These are phyloP conservation scores for Serilophus lunatus DNA, from an alignment of 2,113 vertebrate species.

Conservation along the genomic window DNA sequence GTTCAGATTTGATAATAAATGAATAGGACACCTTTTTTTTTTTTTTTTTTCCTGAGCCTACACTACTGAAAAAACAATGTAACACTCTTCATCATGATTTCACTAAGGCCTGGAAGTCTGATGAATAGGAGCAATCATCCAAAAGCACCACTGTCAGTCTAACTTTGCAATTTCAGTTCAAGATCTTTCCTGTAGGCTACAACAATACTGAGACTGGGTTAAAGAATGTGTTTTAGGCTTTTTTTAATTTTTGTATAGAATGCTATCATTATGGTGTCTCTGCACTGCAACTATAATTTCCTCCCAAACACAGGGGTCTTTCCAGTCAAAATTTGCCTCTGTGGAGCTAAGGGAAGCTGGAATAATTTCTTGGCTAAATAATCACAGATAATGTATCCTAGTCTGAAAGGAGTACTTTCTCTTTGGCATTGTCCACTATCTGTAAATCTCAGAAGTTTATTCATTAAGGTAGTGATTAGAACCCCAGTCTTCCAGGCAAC, in stretches of 20 bases:
- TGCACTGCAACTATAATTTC: background rate
- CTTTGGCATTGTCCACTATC: background rate
- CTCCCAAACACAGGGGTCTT: background rate
- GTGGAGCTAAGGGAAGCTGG: background rate
- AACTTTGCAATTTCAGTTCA: conserved; percentile 1
- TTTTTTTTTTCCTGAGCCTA: background rate
- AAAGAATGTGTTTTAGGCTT: conserved; percentile 7
- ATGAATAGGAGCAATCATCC: conserved; percentile 56
- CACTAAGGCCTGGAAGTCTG: conserved; percentile 3
- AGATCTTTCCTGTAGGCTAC: conserved; percentile 57
- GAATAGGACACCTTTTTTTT: conserved; percentile 31
- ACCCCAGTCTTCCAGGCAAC: conserved; percentile 6
- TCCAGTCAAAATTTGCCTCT: background rate
- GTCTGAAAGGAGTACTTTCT: background rate
- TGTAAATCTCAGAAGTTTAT: conserved; percentile 29
- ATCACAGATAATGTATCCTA: background rate
- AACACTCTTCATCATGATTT: conserved; percentile 34
- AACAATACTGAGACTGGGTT: background rate
- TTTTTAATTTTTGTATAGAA: background rate
- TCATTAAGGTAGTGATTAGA: conserved; percentile 24
- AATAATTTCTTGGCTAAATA: background rate
- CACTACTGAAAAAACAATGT: conserved; percentile 19
- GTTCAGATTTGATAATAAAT: conserved; percentile 59
- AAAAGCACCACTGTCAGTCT: conserved; percentile 49
- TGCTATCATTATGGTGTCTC: background rate